Evolutionary conservation across 2,113 vertebrate species (phyloP), one percentile per base, ranked within the genome.

Genomic region (Agelaius phoeniceus): DNA sequence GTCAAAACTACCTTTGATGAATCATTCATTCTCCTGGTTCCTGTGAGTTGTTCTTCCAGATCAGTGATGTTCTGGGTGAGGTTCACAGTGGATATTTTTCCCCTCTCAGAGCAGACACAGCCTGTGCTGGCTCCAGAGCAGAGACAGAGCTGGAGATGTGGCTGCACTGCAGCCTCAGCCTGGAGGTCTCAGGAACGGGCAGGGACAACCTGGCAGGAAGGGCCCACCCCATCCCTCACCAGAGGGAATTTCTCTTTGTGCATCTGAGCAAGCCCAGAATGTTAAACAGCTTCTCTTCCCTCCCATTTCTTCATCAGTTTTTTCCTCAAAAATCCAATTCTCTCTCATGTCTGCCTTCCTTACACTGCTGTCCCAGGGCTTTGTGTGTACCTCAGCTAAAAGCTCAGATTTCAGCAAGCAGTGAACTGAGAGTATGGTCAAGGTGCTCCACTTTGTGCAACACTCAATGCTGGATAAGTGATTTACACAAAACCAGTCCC

Each of bases 1-100:
- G 83, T 96, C 90, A 93, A 69, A 84, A 37, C 84, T 62, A 44
- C n/a, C 65, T 69, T 33, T 77, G 71, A 83, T 93, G 93, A 96
- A 95, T 80, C 88, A 85, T 82, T 95, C 12, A 17, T 55, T 94
- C 57, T 65, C n/a, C 76, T 80, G 77, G 20, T 62, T 94, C 84
- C 88, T 90, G 58, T 67, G 81, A 95, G 43, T 57, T 91, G 44
- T 61, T 95, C 76, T 92, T 98, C 93, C 93, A 96, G 41, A 91
- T 76, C 94, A 94, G 13, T 79, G 78, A 54, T 77, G 83, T 39
- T 79, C 72, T 89, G 85, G 62, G 20, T 68, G 62, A 91, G 54
- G 54, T 85, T 94, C 65, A 14, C 15, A 58, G 62, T 5, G 21
- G 51, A 27, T 83, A 30, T 75, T 82, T 63, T 59, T 57, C 27